These are phyloP conservation scores for Leucoraja erinaceus DNA, from an alignment of 2,113 vertebrate species.

Conservation along the genomic window DNA sequence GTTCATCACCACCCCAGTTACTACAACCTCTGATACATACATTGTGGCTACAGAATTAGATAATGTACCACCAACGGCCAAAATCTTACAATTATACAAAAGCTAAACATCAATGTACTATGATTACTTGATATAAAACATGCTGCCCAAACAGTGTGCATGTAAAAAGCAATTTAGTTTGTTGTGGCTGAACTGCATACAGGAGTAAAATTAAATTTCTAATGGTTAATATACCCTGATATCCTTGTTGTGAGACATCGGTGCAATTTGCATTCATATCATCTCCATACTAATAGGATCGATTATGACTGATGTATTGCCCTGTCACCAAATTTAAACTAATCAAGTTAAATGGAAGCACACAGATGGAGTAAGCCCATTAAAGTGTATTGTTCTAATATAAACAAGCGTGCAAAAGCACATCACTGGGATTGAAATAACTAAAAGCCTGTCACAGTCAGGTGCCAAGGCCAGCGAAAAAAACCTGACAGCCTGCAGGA, in stretches of 20 bases:
- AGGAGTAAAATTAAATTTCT: conserved; percentile 49
- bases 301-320: conserved; percentile 67
- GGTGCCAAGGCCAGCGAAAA: conserved; percentile 6
- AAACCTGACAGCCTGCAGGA: conserved; percentile 37
- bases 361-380: conserved; percentile 41
- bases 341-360: conserved; percentile 65
- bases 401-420: conserved; percentile 36
- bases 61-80: neutral
- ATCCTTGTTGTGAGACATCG: conserved; percentile 58
- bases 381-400: conserved; percentile 37
- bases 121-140: neutral
- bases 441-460: conserved; percentile 38
- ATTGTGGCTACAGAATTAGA: neutral
- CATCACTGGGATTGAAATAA: conserved; percentile 37
- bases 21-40: neutral
- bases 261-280: conserved; percentile 65
- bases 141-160: neutral
- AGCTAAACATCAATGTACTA: neutral
- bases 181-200: conserved; percentile 47
- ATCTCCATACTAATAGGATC: conserved; percentile 74
- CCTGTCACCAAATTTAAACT: conserved; percentile 57
- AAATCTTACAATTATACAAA: neutral
- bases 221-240: conserved; percentile 55
- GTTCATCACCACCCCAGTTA: neutral
- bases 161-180: conserved; percentile 44